Conservation (phyloP, 2,113 vertebrate genomes). For the Tamias sibiricus region DNA sequence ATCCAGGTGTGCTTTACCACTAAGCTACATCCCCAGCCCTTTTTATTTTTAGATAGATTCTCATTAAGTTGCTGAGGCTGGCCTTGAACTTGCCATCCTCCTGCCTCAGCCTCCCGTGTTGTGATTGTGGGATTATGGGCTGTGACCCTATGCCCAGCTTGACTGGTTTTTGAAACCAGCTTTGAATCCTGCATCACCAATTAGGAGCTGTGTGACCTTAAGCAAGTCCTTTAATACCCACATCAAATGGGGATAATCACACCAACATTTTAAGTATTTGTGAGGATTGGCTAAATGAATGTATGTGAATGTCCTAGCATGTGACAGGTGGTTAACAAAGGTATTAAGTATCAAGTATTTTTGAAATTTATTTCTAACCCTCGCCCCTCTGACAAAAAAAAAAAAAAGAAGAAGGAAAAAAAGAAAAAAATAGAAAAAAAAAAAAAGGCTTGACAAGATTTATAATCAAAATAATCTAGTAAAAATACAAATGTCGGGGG, state of each 20-base stretch:
- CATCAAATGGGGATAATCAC: constrained; percentile 11
- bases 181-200: constrained; percentile 13
- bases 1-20: no score
- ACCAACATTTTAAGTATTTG: not conserved
- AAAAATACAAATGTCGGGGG: constrained; percentile 53
- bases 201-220: constrained; percentile 30
- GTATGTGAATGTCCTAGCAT: not conserved
- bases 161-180: constrained; percentile 38
- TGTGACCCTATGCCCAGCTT: no score
- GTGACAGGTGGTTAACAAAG: not conserved
- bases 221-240: constrained; percentile 24
- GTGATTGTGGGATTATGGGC: no score
- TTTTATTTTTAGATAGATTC: no score
- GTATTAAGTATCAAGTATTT: not conserved
- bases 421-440: not conserved
- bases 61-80: no score
- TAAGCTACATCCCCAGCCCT: no score
- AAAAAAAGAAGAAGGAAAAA: not conserved
- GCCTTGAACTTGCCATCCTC: no score
- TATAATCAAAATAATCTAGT: constrained; percentile 64
- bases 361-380: not conserved
- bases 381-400: constrained; percentile 1
- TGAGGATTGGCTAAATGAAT: not conserved
- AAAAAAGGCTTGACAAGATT: constrained; percentile 26
- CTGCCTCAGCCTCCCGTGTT: no score